Conservation (phyloP, 2,888 invertebrate genomes). For the Piscicola geometra region DNA sequence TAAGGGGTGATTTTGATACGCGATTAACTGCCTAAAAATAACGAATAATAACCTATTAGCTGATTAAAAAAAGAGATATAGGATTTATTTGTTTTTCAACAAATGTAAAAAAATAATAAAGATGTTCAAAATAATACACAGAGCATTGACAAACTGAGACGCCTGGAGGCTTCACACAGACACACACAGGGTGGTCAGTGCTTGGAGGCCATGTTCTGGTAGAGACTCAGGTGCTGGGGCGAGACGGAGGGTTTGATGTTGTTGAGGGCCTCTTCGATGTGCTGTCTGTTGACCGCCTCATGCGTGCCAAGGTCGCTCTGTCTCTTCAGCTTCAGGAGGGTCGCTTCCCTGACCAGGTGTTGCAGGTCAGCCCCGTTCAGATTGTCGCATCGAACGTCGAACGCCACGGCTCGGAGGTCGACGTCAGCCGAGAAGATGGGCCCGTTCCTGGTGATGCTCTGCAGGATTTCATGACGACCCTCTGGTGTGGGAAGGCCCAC, state of each 20-base stretch:
- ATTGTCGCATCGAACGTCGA: background rate
- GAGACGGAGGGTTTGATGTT: constrained; percentile 5
- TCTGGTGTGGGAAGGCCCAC: constrained; percentile 21
- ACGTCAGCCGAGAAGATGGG: constrained; percentile 10
- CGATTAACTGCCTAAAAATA: no score
- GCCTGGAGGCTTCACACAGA: no score
- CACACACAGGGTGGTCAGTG: background rate
- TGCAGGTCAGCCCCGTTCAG: constrained; percentile 26
- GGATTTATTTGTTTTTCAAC: no score
- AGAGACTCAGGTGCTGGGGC: background rate
- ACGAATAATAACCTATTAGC: no score
- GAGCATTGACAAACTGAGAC: no score
- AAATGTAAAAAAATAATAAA: no score
- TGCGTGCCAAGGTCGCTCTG: background rate
- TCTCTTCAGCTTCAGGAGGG: background rate
- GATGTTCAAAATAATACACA: no score
- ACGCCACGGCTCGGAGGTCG: background rate
- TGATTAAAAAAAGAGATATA: no score
- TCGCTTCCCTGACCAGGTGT: constrained; percentile 1
- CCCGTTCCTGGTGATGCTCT: constrained; percentile 17
- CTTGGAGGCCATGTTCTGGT: constrained; percentile 17
- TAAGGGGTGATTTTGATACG: no score
- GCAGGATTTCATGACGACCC: constrained; percentile 26
- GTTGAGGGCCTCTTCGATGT: constrained; percentile 11
- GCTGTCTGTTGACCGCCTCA: background rate